These are phyloP conservation scores for Trichogramma pretiosum DNA, from an alignment of 1,140 invertebrate genomes.

Conservation along the genomic window DNA sequence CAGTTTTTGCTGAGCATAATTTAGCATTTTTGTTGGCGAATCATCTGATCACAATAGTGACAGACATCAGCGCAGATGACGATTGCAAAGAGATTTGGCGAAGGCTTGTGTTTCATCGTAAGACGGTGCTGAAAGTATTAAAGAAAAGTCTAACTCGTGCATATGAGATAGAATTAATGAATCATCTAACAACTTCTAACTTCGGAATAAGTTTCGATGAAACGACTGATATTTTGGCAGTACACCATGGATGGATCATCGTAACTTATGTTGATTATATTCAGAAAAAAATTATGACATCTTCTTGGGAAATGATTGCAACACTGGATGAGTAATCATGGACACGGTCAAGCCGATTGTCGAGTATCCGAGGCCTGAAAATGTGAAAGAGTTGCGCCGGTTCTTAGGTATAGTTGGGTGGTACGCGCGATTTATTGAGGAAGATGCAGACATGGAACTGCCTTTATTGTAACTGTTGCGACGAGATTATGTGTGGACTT, in stretches of 20 bases:
- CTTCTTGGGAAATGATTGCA: neutral
- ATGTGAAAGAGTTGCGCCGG: conserved; percentile 3
- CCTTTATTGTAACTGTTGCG: neutral
- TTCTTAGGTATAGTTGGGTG: conserved; percentile 10
- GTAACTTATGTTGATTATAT: neutral
- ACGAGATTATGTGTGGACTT: neutral
- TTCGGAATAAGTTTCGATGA: conserved; percentile 14
- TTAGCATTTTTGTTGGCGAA: conserved; percentile 1
- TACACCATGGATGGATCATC: conserved; percentile 16
- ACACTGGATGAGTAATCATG: neutral
- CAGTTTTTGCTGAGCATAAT: conserved; percentile 2
- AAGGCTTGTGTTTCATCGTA: neutral
- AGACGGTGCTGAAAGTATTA: neutral
- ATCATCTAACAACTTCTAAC: neutral
- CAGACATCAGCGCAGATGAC: neutral
- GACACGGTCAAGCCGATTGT: too few relatives aligned
- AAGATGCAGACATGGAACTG: neutral
- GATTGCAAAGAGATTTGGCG: neutral
- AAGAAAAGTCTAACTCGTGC: neutral
- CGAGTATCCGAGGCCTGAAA: conserved; percentile 2
- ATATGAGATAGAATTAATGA: neutral
- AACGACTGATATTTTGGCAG: conserved; percentile 5
- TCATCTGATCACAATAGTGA: conserved; percentile 5
- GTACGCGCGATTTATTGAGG: neutral
- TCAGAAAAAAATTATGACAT: neutral